Evolutionary conservation across 2,797 vertebrate genomes (phyloP).

Genomic region (Cynodonichthys magdalenae): DNA sequence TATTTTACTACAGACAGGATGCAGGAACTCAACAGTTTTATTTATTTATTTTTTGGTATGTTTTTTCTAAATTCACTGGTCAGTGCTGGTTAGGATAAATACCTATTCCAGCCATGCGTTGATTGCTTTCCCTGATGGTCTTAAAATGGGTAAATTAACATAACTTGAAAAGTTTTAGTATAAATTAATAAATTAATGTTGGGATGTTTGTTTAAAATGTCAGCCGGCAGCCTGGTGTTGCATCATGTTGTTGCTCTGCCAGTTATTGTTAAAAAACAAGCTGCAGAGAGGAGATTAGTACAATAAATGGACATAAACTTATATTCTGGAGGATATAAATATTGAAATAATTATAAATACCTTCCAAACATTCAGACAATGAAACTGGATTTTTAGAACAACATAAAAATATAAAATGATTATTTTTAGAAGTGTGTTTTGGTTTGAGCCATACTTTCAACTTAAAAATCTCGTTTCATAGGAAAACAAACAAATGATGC

Average conservation of each 20-base stretch:
- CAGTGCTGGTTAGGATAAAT: no score
- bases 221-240: not conserved
- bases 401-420: not conserved
- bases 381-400: slow-evolving; percentile 1
- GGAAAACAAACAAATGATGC: not conserved
- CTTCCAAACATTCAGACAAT: not conserved
- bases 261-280: not conserved
- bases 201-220: not conserved
- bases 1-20: not conserved
- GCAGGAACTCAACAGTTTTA: not conserved
- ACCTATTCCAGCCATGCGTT: no score
- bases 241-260: not conserved
- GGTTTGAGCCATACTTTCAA: not conserved
- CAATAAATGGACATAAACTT: no score
- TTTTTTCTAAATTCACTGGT: not conserved
- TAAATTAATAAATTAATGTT: no score
- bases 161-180: no score
- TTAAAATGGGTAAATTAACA: no score
- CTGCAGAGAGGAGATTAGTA: no score
- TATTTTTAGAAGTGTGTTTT: not conserved
- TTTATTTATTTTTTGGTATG: no score
- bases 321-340: not conserved
- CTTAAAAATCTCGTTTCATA: not conserved
- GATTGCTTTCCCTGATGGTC: no score
- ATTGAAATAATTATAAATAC: not conserved